Evolutionary conservation across 1,140 invertebrate species (phyloP).

Genomic region (Laupala kohalensis): DNA sequence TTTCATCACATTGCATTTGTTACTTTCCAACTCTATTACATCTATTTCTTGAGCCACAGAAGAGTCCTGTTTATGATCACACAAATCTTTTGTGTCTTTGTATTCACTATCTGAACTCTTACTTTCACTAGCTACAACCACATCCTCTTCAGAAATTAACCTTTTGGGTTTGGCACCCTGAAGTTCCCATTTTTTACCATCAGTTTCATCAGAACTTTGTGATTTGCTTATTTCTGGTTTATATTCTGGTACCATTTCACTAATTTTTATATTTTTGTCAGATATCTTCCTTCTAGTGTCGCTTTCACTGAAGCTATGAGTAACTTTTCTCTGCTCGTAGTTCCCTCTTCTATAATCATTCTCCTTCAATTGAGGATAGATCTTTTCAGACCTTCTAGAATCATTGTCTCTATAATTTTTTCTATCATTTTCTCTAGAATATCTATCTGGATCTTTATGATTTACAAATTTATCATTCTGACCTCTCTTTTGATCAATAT

Average conservation of each 20-base stretch:
- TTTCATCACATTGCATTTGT: background rate
- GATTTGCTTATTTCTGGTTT: conserved; percentile 23
- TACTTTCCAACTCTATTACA: too few relatives aligned
- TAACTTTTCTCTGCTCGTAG: conserved; percentile 26
- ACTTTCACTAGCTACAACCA: background rate
- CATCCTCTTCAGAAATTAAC: conserved; percentile 8
- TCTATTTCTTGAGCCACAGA: background rate
- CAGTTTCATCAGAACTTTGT: conserved; percentile 9
- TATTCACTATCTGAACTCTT: conserved; percentile 19
- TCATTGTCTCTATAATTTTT: conserved; percentile 4
- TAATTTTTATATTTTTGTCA: background rate
- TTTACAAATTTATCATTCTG: conserved; percentile 3
- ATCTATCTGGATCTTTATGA: conserved; percentile 8
- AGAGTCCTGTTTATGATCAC: background rate
- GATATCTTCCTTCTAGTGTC: background rate
- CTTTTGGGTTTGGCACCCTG: conserved; percentile 20
- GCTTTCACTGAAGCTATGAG: conserved; percentile 3
- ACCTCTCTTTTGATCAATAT: conserved; percentile 1
- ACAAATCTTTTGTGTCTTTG: background rate
- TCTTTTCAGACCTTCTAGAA: background rate
- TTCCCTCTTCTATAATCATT: background rate
- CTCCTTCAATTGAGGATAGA: background rate
- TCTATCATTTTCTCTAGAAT: conserved; percentile 1
- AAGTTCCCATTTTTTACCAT: conserved; percentile 14
- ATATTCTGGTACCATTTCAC: background rate